Conservation (phyloP, 2,113 vertebrate genomes). For the Onychostoma macrolepis region DNA sequence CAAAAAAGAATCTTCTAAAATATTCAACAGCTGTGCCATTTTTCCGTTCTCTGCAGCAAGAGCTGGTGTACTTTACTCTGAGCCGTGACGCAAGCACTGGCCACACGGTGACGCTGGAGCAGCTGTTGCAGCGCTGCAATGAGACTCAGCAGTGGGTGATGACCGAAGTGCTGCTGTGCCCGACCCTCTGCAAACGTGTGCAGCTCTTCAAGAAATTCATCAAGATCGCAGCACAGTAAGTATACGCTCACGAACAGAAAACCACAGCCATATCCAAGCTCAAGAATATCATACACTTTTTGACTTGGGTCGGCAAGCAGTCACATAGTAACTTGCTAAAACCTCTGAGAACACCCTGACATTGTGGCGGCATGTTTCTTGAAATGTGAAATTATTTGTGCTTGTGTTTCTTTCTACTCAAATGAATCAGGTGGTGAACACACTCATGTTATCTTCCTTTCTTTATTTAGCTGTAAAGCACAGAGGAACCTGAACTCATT, state of each 20-base stretch:
- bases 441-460: neutral
- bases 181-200: constrained; percentile 89
- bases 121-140: constrained; percentile 92
- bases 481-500: constrained; percentile 96
- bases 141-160: constrained; percentile 97
- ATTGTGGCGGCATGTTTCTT: too few relatives aligned
- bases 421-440: neutral
- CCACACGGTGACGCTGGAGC: constrained; percentile 86
- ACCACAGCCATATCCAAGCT: neutral
- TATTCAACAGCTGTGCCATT: neutral
- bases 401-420: neutral
- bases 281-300: too few relatives aligned
- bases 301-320: neutral
- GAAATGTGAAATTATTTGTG: too few relatives aligned
- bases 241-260: constrained; percentile 41
- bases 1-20: neutral
- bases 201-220: constrained; percentile 98
- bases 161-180: constrained; percentile 91
- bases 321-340: neutral
- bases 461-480: constrained; percentile 87
- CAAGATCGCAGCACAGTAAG: constrained; percentile 98
- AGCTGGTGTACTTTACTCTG: constrained; percentile 94
- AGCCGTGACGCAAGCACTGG: constrained; percentile 82
- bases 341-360: too few relatives aligned
- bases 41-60: constrained; percentile 82